Conservation (phyloP, 2,113 vertebrate genomes). For the Caracal caracal region DNA sequence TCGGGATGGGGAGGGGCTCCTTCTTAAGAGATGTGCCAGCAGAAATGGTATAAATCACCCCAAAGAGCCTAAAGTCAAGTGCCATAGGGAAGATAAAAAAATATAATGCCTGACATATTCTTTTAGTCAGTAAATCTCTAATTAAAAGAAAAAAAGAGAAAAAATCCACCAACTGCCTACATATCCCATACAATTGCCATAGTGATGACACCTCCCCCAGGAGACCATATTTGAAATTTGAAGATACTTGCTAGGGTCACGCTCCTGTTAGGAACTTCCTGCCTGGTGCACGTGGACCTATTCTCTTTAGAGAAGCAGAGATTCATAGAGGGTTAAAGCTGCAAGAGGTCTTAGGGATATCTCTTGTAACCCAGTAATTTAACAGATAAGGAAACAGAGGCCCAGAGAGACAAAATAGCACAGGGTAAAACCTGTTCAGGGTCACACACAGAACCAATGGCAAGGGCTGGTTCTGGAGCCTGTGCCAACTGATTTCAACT, state of each 20-base stretch:
- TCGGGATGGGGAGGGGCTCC: neutral
- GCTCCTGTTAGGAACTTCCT: neutral
- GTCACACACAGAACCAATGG: neutral
- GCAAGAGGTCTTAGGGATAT: neutral
- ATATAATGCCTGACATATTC: neutral
- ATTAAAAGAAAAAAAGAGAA: neutral
- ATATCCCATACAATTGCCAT: neutral
- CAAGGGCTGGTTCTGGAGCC: neutral
- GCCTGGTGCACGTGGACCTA: neutral
- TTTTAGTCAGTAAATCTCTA: neutral
- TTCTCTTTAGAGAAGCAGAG: neutral
- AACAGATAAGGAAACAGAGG: slow-evolving; percentile 12
- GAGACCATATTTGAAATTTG: neutral
- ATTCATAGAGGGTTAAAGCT: neutral
- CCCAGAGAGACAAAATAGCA: neutral
- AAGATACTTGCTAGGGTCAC: neutral
- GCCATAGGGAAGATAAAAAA: neutral
- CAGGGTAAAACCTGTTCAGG: neutral
- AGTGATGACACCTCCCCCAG: neutral
- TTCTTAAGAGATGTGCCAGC: neutral
- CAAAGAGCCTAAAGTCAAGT: neutral
- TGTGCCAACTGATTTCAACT: neutral
- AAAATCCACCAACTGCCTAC: neutral
- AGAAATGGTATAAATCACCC: neutral
- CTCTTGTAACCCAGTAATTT: neutral